These are phyloP conservation scores for honey bee (Apis mellifera) DNA, from an alignment of 1,140 invertebrate species.

Conservation along the genomic window Amel_HAv3.1 CM009932.2:7776501-7777000, in stretches of 20 bases:
- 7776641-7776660: constrained; percentile 7
- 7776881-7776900: not conserved
- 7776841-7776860: not conserved
- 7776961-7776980: not conserved
- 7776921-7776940: constrained; percentile 27
- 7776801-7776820: not conserved
- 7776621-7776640: not conserved
- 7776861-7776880: not conserved
- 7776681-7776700: too few relatives aligned
- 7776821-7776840: not conserved
- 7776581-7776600: constrained; percentile 18
- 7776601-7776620: constrained; percentile 3
- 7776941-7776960: constrained; percentile 7
- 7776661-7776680: not conserved
- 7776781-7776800: not conserved
- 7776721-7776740: not conserved
- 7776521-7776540: constrained; percentile 21
- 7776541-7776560: constrained; percentile 9
- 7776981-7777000: constrained; percentile 9
- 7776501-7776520: constrained; percentile 68
- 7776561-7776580: not conserved
- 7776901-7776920: not conserved
- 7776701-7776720: too few relatives aligned
- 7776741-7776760: not conserved
- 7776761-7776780: not conserved